Conservation (phyloP, 1,140 invertebrate species). For the Euura lappo region DNA sequence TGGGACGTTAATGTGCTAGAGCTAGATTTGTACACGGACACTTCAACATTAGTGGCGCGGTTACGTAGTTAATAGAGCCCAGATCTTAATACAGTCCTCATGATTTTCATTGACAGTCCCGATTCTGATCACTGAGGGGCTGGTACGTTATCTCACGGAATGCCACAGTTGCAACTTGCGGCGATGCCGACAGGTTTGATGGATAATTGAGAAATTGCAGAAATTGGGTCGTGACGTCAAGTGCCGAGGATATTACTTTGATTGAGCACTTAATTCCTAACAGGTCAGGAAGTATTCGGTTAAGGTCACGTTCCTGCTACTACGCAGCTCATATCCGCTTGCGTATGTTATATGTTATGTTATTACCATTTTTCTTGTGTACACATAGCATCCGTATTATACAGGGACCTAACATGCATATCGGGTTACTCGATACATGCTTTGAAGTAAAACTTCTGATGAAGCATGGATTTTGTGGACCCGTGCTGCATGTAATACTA, state of each 20-base stretch:
- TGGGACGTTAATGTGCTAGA: too few species aligned
- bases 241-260: conserved; percentile 50
- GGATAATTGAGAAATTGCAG: conserved; percentile 55
- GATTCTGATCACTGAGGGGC: background rate
- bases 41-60: too few species aligned
- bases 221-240: conserved; percentile 17
- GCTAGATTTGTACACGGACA: too few species aligned
- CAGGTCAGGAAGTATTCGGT: conserved; percentile 23
- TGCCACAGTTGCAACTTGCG: conserved; percentile 41
- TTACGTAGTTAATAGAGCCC: too few species aligned
- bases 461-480: too few species aligned
- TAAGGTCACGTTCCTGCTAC: conserved; percentile 34
- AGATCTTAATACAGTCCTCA: too few species aligned
- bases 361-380: background rate
- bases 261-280: conserved; percentile 44
- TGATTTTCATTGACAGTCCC: too few species aligned
- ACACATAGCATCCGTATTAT: background rate
- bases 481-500: too few species aligned
- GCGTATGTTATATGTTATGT: background rate
- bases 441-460: too few species aligned
- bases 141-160: background rate
- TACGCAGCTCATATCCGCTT: too few species aligned
- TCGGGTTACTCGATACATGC: too few species aligned
- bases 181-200: conserved; percentile 48
- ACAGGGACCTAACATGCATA: too few species aligned